Base-by-base conservation (phyloP, 2,888 invertebrate species). In the Alsophila aescularia region DNA sequence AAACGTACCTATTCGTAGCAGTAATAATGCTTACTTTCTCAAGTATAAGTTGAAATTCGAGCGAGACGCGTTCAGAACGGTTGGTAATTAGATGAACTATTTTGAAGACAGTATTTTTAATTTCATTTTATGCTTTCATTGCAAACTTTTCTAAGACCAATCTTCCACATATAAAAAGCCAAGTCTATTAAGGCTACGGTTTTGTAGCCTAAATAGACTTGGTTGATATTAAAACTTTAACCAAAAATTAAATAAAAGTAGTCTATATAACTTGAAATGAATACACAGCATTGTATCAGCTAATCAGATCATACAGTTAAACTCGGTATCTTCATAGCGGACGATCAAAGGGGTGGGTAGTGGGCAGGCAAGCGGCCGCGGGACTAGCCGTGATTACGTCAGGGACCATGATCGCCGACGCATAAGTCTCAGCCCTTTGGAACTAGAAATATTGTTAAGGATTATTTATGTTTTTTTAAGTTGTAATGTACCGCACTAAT, bases 21-120 rank as follows among this genome's bases (percentile, higher is more conserved):
- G 77, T 80, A 80, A 83, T 85, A 87, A 85, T 82, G 78, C 87
- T 86, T 82, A 82, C 81, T 85, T 79, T 63, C 77, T 78, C 72
- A 77, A 81, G 76, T 80, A 85, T 80, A 75, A 81, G 74, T 70
- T 77, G 75, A 70, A 74, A 78, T 77, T 75, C 72, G 70, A 81
- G 72, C 72, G 67, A 69, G 58, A 62, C 69, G 71, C 67, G 68
- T 72, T 67, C 62, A 68, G 67, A 75, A 18, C 10, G 10, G 34
- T 34, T 9, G 34, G 14, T 27, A 45, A 70, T 73, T 72, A 70
- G 60, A 56, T 41, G 34, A 35, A 57, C 37, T 58, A 60, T 57
- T 56, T 59, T 39, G 41, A 50, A 21, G 9, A 49, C 45, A 15
- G 48, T 34, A 45, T 37, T 45, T 57, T 42, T 48, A 49, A 52